Evolutionary conservation across 2,888 invertebrate genomes (phyloP).

Genomic region (Oligia strigilis): DNA sequence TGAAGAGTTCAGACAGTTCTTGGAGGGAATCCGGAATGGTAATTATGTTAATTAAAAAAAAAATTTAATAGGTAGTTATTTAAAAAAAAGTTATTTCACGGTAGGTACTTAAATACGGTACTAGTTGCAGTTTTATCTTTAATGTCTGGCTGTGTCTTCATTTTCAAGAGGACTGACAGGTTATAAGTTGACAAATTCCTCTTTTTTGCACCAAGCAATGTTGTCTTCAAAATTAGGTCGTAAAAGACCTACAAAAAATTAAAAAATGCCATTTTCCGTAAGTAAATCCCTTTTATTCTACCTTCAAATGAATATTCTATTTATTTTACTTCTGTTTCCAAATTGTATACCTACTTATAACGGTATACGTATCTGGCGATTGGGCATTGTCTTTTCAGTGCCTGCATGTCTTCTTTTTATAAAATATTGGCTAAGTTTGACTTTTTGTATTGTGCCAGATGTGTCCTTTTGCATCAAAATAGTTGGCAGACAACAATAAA

Average conservation of each 20-base stretch:
- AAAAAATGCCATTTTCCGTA: neutral
- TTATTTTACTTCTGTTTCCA: neutral
- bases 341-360: neutral
- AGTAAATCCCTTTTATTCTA: neutral
- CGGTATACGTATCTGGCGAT: neutral
- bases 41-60: conserved; percentile 51
- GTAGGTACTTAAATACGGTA: too few species aligned
- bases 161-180: neutral
- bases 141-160: neutral
- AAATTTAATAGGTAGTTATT: neutral
- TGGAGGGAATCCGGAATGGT: conserved; percentile 81
- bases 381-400: neutral
- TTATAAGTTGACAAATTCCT: neutral
- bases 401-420: neutral
- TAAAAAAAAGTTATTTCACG: neutral
- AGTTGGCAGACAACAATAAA: conserved; percentile 17
- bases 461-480: neutral
- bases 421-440: neutral
- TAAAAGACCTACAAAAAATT: neutral
- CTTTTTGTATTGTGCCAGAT: neutral
- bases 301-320: neutral
- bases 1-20: conserved; percentile 79
- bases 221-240: neutral
- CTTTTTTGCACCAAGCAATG: neutral
- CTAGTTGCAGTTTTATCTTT: neutral